A percentile compares a stretch with the other conserved stretches of the same genome.
Conservation (phyloP, 2,888 invertebrate species). For the Formica aserva region DNA sequence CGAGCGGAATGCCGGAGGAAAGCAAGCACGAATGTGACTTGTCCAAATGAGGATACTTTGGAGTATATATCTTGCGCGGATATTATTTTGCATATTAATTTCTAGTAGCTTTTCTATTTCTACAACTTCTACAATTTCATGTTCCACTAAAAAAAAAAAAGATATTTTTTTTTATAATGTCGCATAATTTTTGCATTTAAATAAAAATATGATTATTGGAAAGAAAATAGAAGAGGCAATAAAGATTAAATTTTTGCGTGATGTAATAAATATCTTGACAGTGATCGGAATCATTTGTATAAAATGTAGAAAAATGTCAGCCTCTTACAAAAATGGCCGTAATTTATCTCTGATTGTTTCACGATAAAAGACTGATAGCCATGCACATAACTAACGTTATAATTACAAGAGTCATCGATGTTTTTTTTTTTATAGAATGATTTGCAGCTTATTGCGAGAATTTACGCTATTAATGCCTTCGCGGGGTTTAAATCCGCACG, state of each 20-base stretch:
- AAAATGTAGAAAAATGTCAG: not conserved
- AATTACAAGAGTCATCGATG: slow-evolving; percentile 12
- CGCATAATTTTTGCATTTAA: not conserved
- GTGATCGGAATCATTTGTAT: not conserved
- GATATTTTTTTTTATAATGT: not conserved
- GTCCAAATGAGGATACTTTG: slow-evolving; percentile 21
- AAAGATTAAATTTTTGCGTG: not conserved
- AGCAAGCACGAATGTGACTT: not conserved
- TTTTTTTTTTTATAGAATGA: slow-evolving; percentile 11
- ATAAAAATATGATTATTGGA: not conserved
- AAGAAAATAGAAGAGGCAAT: not conserved
- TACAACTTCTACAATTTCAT: not conserved
- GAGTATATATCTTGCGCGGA: not conserved
- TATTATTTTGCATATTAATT: slow-evolving; percentile 6
- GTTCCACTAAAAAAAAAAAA: not conserved
- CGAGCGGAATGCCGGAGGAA: not conserved
- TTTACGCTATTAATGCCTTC: slow-evolving; percentile 60
- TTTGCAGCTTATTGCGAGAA: slow-evolving; percentile 52
- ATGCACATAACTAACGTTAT: not conserved
- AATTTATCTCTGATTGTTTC: not conserved
- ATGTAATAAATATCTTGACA: not conserved
- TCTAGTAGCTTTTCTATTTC: not conserved
- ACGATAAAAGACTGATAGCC: not conserved
- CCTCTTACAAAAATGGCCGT: not conserved
- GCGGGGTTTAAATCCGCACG: slow-evolving; percentile 58